Evolutionary conservation across 2,113 vertebrate species (phyloP).

Genomic region (Thymallus thymallus): DNA sequence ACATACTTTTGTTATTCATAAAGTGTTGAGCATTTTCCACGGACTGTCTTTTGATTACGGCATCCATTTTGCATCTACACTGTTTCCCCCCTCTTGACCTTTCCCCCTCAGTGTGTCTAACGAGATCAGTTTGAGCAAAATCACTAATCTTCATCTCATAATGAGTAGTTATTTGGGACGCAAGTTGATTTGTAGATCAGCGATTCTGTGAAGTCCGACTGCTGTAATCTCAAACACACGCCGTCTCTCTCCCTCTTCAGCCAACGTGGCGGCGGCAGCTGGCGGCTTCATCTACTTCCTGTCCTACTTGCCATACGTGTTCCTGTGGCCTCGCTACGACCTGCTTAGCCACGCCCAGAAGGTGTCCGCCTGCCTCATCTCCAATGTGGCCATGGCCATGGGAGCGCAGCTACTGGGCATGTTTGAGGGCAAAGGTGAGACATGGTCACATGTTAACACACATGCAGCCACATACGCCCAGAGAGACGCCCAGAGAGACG

Average conservation of each 20-base stretch:
- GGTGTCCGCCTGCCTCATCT: constrained; percentile 90
- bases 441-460: neutral
- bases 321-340: constrained; percentile 92
- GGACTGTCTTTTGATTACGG: neutral
- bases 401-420: constrained; percentile 95
- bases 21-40: constrained; percentile 2
- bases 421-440: constrained; percentile 96
- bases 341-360: constrained; percentile 89
- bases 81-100: neutral
- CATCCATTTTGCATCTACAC: too few species aligned
- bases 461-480: too few species aligned
- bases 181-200: too few species aligned
- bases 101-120: too few species aligned
- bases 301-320: constrained; percentile 94
- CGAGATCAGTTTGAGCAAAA: too few species aligned
- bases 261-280: constrained; percentile 86
- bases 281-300: constrained; percentile 95
- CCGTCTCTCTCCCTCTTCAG: constrained; percentile 56
- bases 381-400: constrained; percentile 98
- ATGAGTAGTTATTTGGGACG: too few species aligned
- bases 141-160: too few species aligned
- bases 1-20: neutral
- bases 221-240: neutral
- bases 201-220: too few species aligned
- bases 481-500: too few species aligned